Base-by-base conservation (phyloP, 2,113 vertebrate genomes). In the Odobenus rosmarus region DNA sequence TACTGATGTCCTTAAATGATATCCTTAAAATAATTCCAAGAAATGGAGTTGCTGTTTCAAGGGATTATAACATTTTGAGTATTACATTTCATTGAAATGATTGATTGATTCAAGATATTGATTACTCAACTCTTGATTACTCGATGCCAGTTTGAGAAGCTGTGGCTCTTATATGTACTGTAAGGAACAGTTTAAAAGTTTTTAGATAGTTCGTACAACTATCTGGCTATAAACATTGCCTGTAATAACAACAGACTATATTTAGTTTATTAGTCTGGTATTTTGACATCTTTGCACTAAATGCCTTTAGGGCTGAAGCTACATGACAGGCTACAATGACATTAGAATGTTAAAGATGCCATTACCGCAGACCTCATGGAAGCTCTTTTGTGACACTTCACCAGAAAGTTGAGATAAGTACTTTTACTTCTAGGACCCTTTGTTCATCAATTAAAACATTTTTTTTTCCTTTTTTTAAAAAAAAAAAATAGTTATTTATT, bases 1-100 rank as follows among this genome's bases (percentile, higher is more conserved):
- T 84, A 91, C 33, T 95, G 39, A 46, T 46, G 23, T 33, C 64
- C 64, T 67, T 46, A 74, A 1, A 55, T 96, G 72, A 72, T 82
- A 23, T 12, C 49, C 85, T 96, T 80, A 87, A 96, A 87, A 59
- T 94, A 72, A 92, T n/a, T 59, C 8, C n/a, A 61, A 85, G 14
- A 94, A 55, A 36, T 88, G 33, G 69, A 88, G 26, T 93, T 95
- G n/a, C 80, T 90, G 0, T 92, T 93, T 94, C 18, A 83, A 93
- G 59, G 11, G 72, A 42, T 46, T 57, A 67, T 94, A 88, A 76
- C 64, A 23, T 82, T 84, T 77, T 46, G 18, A 88, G 13, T 77
- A 42, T 82, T 96, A 69, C 18, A 28, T 71, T 81, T 82, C 23
- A 79, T 14, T 49, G 42, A 74, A 82, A 86, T 76, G 9, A 74